A percentile compares a stretch with the other conserved stretches of the same genome.
Evolutionary conservation across 2,113 vertebrate species (phyloP).

Genomic region (Polypterus bichir): DNA sequence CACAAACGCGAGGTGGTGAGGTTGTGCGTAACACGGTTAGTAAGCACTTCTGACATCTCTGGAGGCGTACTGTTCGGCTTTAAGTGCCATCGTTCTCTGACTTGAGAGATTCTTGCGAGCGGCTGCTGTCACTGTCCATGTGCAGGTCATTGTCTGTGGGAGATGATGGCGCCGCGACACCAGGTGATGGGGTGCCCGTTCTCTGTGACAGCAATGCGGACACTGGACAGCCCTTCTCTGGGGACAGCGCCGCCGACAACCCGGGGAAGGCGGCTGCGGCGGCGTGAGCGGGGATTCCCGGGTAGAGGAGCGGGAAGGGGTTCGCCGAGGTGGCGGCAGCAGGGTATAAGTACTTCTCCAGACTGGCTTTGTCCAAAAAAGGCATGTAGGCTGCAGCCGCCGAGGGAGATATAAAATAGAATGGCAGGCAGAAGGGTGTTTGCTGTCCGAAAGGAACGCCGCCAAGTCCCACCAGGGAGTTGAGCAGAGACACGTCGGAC

Average conservation of each 20-base stretch:
- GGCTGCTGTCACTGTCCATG: conserved; percentile 29
- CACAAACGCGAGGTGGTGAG: too few species aligned
- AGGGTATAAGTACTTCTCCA: conserved; percentile 76
- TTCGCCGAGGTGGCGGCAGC: conserved; percentile 43
- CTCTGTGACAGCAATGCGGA: conserved; percentile 24
- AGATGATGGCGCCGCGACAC: conserved; percentile 29
- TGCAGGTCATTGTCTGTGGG: conserved; percentile 35
- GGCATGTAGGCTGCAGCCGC: conserved; percentile 75
- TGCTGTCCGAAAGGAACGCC: conserved; percentile 57
- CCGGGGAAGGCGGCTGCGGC: conserved; percentile 48
- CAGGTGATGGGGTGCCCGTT: conserved; percentile 27
- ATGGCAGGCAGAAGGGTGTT: conserved; percentile 77
- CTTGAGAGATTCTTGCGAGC: conserved; percentile 29
- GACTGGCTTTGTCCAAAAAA: conserved; percentile 67
- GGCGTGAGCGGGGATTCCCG: conserved; percentile 48
- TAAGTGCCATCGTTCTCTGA: conserved; percentile 27
- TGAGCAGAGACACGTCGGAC: conserved; percentile 61
- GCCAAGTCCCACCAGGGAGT: conserved; percentile 72
- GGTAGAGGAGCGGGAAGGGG: conserved; percentile 72
- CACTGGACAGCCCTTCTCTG: conserved; percentile 31
- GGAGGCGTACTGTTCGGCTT: neutral
- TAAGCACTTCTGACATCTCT: too few species aligned
- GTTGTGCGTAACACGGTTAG: too few species aligned
- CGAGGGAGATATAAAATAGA: conserved; percentile 79
- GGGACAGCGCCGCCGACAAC: conserved; percentile 33